Evolutionary conservation across 2,113 vertebrate species (phyloP).

Genomic region (Amia ocellicauda): DNA sequence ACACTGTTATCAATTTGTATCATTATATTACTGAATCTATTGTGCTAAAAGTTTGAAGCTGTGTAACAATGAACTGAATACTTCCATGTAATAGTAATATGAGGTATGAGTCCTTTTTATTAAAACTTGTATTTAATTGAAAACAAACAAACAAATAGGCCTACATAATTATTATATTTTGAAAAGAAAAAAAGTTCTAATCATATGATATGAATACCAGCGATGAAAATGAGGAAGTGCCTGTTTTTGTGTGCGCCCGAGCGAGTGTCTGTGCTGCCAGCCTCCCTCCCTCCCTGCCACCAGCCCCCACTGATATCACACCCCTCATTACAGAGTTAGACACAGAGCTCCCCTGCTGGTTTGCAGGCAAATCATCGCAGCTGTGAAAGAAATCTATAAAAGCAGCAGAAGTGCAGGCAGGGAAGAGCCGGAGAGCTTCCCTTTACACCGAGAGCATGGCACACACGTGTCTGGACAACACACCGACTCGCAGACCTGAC

Average conservation of each 20-base stretch:
- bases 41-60: too few relatives aligned
- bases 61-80: too few relatives aligned
- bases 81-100: too few relatives aligned
- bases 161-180: too few relatives aligned
- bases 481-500: not conserved
- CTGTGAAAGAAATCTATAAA: slow-evolving; percentile 36
- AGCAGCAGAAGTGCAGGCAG: slow-evolving; percentile 38
- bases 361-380: slow-evolving; percentile 27
- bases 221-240: not conserved
- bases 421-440: slow-evolving; percentile 36
- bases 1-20: too few relatives aligned
- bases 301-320: slow-evolving; percentile 57
- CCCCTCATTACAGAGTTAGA: slow-evolving; percentile 56
- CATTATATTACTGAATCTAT: too few relatives aligned
- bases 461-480: not conserved
- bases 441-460: not conserved
- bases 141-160: too few relatives aligned
- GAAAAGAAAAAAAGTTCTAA: too few relatives aligned
- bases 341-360: slow-evolving; percentile 44
- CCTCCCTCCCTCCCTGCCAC: not conserved
- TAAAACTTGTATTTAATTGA: too few relatives aligned
- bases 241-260: not conserved
- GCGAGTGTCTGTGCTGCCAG: slow-evolving; percentile 2
- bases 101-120: too few relatives aligned
- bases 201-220: not conserved